Evolutionary conservation across 2,888 invertebrate species (phyloP), one percentile per base, ranked within the genome.

Genomic region (Agonopterix alstromeriana): DNA sequence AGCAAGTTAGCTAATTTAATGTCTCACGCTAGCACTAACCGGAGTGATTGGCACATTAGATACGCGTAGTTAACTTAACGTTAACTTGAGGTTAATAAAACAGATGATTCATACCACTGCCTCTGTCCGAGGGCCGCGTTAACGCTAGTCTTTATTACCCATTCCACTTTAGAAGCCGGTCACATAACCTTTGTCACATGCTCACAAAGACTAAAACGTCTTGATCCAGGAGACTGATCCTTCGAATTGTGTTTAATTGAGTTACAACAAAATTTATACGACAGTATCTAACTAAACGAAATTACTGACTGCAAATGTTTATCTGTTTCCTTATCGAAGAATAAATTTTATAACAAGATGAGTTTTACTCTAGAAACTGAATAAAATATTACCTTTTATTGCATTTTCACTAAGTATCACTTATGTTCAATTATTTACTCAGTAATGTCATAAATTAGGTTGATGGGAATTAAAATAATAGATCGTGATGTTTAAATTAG

Each of bases 41-140:
- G 48, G 54, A 57, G 56, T 59, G 61, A 64, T 63, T 60, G 58
- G 49, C 56, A 53, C 45, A 45, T 65, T 64, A 63, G 63, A 65
- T 60, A 60, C 57, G 52, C 50, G 50, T 52, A 55, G 60, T 46
- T 46, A 41, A 40, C n/a, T 46, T 45, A 10, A 35, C 35, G 9
- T 67, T 64, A 68, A 61, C 53, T 56, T 47, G 48, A 43, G 57
- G 64, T 63, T 61, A 69, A 70, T 73, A 70, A 70, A 71, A 60
- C 50, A 51, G 50, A 52, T 71, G 72, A 73, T 72, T 73, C 66
- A 72, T 61, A 14, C 52, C 36, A 50, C 36, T n/a, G 45, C 35
- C 14, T 35, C 10, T 27, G 11, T 45, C 38, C 45, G 35, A 55
- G 49, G 35, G 53, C n/a, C 44, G 48, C 50, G 46, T 53, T 56